phyloP scores from a whole-genome alignment of 2,797 vertebrate genomes.

The Silurus lanzhouensis region DNA sequence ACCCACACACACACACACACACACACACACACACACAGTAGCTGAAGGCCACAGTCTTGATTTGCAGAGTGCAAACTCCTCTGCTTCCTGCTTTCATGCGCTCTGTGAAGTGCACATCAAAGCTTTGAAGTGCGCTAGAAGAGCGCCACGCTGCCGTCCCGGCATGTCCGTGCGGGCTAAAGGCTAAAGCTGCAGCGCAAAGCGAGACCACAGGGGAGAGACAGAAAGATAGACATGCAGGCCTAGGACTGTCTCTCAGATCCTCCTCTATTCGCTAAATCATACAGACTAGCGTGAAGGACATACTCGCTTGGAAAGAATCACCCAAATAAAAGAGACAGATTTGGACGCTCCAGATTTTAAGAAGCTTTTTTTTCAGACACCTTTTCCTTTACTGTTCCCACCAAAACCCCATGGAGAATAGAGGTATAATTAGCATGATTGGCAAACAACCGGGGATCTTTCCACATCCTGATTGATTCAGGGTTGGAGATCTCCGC shows the following conservation, averaged over 20 bases:
- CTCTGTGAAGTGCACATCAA: slow-evolving; percentile 83
- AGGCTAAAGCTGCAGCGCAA: slow-evolving; percentile 51
- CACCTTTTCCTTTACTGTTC: neutral
- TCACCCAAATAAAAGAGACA: neutral
- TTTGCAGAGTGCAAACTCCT: slow-evolving; percentile 63
- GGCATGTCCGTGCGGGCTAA: slow-evolving; percentile 39
- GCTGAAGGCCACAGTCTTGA: slow-evolving; percentile 45
- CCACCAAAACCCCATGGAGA: neutral
- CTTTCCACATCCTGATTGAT: no score
- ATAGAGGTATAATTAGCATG: no score
- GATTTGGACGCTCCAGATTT: no score
- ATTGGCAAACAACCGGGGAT: no score
- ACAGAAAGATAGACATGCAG: neutral
- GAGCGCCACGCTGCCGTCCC: slow-evolving; percentile 62
- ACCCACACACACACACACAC: slow-evolving; percentile 14
- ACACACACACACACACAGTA: slow-evolving; percentile 1
- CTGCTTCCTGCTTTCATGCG: slow-evolving; percentile 76
- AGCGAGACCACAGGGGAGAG: slow-evolving; percentile 53
- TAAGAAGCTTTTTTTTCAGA: no score
- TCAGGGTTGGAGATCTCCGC: neutral
- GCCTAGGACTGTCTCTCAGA: neutral
- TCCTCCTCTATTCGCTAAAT: neutral
- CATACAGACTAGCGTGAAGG: neutral
- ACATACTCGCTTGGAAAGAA: no score
- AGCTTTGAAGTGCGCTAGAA: slow-evolving; percentile 77